These are phyloP conservation scores for Zaprionus capensis DNA, from an alignment of 1,140 invertebrate genomes.

Conservation along the genomic window DNA sequence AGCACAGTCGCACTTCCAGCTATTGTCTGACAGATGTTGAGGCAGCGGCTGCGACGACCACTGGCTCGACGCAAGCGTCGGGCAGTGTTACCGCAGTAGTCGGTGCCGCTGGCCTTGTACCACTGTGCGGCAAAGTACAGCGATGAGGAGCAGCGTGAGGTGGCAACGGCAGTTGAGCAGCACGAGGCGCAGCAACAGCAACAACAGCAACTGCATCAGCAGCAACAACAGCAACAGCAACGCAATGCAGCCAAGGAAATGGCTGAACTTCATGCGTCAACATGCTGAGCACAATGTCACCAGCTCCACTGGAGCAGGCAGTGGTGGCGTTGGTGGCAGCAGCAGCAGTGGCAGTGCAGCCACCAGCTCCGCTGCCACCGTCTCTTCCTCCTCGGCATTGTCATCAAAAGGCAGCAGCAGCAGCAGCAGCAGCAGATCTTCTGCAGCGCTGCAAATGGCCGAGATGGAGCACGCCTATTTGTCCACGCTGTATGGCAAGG, in stretches of 20 bases:
- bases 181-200: constrained; percentile 62
- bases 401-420: not conserved
- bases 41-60: constrained; percentile 46
- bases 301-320: constrained; percentile 47
- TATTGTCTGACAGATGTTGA: constrained; percentile 74
- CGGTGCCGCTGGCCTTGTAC: constrained; percentile 64
- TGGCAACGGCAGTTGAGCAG: constrained; percentile 42
- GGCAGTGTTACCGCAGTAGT: constrained; percentile 52
- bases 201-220: constrained; percentile 41
- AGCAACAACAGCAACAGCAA: constrained; percentile 48
- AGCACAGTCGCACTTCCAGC: constrained; percentile 67
- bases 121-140: constrained; percentile 68
- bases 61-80: constrained; percentile 22
- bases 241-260: constrained; percentile 60
- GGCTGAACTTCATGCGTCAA: constrained; percentile 63
- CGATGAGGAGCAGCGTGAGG: constrained; percentile 66
- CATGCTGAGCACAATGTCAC: constrained; percentile 51
- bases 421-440: constrained; percentile 24
- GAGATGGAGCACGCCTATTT: constrained; percentile 75
- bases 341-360: constrained; percentile 12
- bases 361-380: not conserved
- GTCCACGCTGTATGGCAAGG: constrained; percentile 70
- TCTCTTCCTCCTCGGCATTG: not conserved
- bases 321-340: not conserved
- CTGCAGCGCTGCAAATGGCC: constrained; percentile 70